Base-by-base conservation (phyloP, 2,797 vertebrate genomes). In the Graptemys geographica region DNA sequence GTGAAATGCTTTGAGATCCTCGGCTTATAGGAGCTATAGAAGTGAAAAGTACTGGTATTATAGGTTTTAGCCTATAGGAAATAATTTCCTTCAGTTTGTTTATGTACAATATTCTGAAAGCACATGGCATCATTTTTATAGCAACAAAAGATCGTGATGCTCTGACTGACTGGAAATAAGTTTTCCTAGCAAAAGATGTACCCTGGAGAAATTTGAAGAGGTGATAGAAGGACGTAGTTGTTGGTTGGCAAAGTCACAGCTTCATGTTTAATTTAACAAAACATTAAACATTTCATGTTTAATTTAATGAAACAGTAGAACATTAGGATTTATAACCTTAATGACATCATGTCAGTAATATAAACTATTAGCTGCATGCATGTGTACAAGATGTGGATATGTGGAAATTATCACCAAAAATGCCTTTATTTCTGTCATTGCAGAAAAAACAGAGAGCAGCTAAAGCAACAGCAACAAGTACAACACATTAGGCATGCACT, bases 261-360 rank as follows among this genome's bases (percentile, higher is more conserved):
- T 98, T 98, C 93, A 97, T 98, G 97, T 98, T 98, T 98, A 98
- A 98, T 98, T 98, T 96, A 97, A 96, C 91, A 97, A 97, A 97
- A 96, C 96, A 98, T 98, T 97, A 96, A 97, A 97, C 97, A 97
- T 98, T 98, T 98, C 98, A 97, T 98, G 97, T 98, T 98, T 98
- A 98, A 98, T 98, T 98, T 97, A 98, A 98, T 97, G 97, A 96
- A 97, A 96, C 95, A 96, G 97, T 94, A 91, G 96, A 97, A 97
- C 57, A 88, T 93, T 94, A 97, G 97, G 96, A 97, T 98, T 98
- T 98, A 95, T 97, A 96, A 93, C 97, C 96, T 97, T 97, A 96
- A 87, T 65, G 97, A 95, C 97, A 96, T 94, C 57, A 5, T 96
- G 97, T 97, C 97, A 92, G 97, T 91, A 93, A 87, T 90, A 5